Conservation (phyloP, 92 coral and sea anemone species). For the Porites lobata region DNA sequence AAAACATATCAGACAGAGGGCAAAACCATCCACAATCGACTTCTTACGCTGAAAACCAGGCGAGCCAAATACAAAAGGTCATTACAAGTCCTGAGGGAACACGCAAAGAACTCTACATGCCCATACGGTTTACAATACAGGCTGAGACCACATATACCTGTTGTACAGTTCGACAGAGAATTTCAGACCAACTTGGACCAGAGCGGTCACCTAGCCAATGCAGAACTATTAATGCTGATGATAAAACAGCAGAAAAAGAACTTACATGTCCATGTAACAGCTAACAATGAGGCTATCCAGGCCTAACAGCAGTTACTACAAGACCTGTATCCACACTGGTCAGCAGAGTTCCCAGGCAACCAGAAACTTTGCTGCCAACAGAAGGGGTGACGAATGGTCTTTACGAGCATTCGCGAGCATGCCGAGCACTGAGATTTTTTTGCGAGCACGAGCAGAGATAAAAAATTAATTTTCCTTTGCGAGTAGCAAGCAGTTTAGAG, state of each 20-base stretch:
- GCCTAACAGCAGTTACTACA: neutral
- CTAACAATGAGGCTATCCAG: conserved; percentile 14
- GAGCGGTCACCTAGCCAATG: neutral
- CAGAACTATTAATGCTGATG: no score
- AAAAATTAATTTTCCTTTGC: no score
- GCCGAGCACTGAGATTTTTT: no score
- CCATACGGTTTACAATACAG: conserved; percentile 33
- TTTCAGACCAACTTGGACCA: conserved; percentile 1
- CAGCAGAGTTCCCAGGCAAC: neutral
- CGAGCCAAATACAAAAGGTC: conserved; percentile 29
- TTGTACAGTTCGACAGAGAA: neutral
- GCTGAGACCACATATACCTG: neutral
- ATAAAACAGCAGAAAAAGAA: no score
- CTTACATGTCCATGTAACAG: neutral
- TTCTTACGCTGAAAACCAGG: conserved; percentile 10
- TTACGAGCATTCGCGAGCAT: no score
- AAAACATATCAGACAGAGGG: neutral
- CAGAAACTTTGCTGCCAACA: neutral
- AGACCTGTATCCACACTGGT: neutral
- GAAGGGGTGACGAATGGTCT: neutral
- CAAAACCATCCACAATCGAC: conserved; percentile 23
- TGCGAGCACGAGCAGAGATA: no score
- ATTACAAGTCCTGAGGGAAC: conserved; percentile 17
- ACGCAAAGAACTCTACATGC: conserved; percentile 15
- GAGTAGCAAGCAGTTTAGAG: no score